phyloP scores from a whole-genome alignment of 2,797 vertebrate species.

The Syndactyla subalaris region DNA sequence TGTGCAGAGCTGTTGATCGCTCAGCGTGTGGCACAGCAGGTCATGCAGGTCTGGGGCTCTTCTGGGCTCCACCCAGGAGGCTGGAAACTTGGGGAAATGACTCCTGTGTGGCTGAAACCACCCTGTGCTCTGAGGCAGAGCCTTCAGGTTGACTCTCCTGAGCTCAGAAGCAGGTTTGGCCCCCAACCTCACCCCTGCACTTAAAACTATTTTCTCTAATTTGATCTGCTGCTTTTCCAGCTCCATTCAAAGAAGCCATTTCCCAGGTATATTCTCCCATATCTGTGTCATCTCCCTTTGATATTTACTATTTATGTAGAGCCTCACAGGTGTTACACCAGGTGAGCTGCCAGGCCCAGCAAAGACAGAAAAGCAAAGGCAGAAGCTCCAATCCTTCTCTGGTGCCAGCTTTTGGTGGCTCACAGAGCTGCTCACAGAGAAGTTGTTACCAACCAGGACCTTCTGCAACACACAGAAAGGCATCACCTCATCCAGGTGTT shows the following conservation, averaged over 20 bases:
- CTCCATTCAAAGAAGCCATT: background rate
- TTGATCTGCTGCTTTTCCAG: background rate
- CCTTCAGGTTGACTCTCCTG: background rate
- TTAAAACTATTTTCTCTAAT: constrained; percentile 1
- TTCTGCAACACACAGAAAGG: background rate
- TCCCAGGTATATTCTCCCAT: background rate
- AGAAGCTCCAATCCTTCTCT: accelerated
- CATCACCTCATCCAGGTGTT: accelerated
- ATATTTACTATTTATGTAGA: background rate
- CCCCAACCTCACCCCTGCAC: background rate
- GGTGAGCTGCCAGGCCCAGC: background rate
- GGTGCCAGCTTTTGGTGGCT: background rate
- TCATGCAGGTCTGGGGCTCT: background rate
- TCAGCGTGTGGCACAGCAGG: background rate
- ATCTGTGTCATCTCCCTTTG: background rate
- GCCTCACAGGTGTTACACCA: background rate
- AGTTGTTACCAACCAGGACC: background rate
- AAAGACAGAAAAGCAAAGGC: background rate
- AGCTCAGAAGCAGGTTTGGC: background rate
- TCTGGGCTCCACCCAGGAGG: background rate
- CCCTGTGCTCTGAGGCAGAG: background rate
- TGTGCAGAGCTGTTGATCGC: background rate
- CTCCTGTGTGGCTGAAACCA: background rate
- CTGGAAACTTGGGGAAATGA: background rate
- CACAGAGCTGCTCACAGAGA: background rate